Evolutionary conservation across 2,888 invertebrate species (phyloP).

Genomic region (Neoitamus cyanurus): DNA sequence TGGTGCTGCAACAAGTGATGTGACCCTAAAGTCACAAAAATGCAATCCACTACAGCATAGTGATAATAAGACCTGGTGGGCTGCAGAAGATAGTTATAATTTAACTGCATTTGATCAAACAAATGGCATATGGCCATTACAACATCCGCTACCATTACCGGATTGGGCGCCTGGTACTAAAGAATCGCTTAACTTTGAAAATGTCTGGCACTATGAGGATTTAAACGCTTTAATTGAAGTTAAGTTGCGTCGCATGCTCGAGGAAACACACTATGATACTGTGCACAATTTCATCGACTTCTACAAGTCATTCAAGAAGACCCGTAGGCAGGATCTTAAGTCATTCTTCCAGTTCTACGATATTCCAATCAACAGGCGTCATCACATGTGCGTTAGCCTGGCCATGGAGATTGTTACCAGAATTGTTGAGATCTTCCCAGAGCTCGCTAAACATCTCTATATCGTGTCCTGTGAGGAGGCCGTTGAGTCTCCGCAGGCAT

Average conservation of each 20-base stretch:
- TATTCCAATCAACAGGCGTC: conserved; percentile 80
- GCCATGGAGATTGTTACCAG: conserved; percentile 82
- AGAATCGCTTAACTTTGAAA: conserved; percentile 65
- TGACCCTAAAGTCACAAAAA: conserved; percentile 61
- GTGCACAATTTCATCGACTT: conserved; percentile 83
- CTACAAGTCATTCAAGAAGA: conserved; percentile 73
- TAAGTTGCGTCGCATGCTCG: conserved; percentile 81
- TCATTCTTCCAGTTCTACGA: conserved; percentile 81
- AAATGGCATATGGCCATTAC: conserved; percentile 73
- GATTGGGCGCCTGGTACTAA: conserved; percentile 72
- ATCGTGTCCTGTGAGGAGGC: conserved; percentile 91
- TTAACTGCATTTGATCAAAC: conserved; percentile 66
- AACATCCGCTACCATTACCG: conserved; percentile 80
- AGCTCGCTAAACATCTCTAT: conserved; percentile 74
- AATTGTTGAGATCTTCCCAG: conserved; percentile 75
- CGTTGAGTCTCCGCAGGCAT: conserved; percentile 72
- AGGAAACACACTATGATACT: conserved; percentile 89
- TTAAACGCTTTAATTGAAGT: conserved; percentile 83
- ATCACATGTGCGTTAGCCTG: conserved; percentile 90
- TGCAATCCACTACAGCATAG: conserved; percentile 39
- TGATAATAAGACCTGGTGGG: conserved; percentile 56
- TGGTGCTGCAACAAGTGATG: conserved; percentile 53
- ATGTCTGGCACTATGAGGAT: conserved; percentile 77
- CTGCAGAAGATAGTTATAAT: conserved; percentile 64
- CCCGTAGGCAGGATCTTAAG: conserved; percentile 73